phyloP scores from a whole-genome alignment of 2,888 invertebrate species.

The Allolobophora icterica region DNA sequence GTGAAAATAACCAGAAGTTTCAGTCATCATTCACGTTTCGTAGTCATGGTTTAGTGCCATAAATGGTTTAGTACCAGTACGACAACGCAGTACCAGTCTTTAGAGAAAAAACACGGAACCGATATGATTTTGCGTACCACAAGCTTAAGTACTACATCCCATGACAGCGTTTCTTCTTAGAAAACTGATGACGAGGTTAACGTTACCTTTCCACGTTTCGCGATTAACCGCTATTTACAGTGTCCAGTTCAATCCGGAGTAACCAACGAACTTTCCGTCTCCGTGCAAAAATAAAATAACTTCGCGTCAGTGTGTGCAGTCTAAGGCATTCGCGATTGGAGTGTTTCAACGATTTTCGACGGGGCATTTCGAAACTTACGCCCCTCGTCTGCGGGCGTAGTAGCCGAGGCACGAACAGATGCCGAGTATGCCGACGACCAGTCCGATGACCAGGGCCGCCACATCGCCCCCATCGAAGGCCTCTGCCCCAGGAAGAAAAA shows the following conservation, averaged over 20 bases:
- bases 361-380: neutral
- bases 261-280: neutral
- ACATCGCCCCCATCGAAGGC: slow-evolving; percentile 66
- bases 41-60: no score
- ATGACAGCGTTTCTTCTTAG: neutral
- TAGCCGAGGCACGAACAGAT: slow-evolving; percentile 65
- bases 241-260: neutral
- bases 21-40: neutral
- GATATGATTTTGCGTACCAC: neutral
- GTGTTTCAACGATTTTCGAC: neutral
- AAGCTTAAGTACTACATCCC: neutral
- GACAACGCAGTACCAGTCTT: neutral
- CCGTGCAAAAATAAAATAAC: slow-evolving; percentile 6
- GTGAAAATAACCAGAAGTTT: neutral
- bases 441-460: slow-evolving; percentile 64
- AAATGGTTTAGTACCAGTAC: no score
- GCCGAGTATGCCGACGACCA: slow-evolving; percentile 63
- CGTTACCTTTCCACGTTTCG: neutral
- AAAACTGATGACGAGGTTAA: neutral
- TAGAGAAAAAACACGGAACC: neutral
- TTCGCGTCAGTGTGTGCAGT: neutral
- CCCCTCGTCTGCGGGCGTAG: slow-evolving; percentile 60
- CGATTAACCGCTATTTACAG: neutral
- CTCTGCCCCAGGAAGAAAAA: slow-evolving; percentile 55
- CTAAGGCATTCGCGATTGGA: neutral